These are phyloP conservation scores for Trachelipus rathkii DNA, from an alignment of 1,140 invertebrate species.

Conservation along the genomic window DNA sequence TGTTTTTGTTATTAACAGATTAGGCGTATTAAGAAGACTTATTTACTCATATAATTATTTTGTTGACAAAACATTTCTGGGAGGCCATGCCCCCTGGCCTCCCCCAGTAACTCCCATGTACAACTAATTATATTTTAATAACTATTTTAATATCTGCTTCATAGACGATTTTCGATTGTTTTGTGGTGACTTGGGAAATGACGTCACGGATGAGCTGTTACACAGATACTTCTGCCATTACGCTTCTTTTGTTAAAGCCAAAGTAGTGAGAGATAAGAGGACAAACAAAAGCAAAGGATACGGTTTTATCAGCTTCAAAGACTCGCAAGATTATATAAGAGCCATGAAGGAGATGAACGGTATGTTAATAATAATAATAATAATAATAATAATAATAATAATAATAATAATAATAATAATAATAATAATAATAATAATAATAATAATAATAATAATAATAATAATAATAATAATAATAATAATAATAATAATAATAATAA, in stretches of 20 bases:
- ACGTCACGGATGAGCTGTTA: constrained; percentile 95
- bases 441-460: no score
- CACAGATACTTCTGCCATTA: constrained; percentile 92
- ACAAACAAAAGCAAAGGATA: constrained; percentile 99
- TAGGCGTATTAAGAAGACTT: background rate
- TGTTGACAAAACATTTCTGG: background rate
- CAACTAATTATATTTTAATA: no score
- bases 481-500: no score
- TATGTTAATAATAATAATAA: constrained; percentile 44
- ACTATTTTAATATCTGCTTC: constrained; percentile 45
- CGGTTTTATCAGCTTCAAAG: constrained; percentile 97
- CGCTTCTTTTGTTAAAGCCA: constrained; percentile 88
- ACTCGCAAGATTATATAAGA: constrained; percentile 93
- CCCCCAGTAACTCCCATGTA: no score
- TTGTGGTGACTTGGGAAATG: constrained; percentile 97
- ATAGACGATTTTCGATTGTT: constrained; percentile 96
- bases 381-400: no score
- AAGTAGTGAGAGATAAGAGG: constrained; percentile 91
- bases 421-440: no score
- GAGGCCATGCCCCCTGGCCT: background rate
- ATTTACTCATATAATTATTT: no score
- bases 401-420: no score
- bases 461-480: no score
- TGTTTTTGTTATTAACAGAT: background rate
- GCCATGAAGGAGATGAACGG: constrained; percentile 89